Evolutionary conservation across 2,797 vertebrate genomes (phyloP).

Genomic region (Chanos chanos): DNA sequence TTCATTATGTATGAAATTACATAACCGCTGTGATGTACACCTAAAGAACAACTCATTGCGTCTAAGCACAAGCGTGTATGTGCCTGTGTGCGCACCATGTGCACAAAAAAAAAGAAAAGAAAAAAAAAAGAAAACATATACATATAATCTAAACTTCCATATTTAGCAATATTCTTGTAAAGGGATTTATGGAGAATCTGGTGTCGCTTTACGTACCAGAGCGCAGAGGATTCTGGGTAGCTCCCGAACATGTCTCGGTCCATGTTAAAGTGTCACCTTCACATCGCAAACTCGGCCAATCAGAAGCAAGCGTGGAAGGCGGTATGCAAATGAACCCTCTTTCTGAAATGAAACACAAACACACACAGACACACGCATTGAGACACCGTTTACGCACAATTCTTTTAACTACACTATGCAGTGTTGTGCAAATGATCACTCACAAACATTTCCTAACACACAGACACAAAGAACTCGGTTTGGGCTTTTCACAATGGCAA

Average conservation of each 20-base stretch:
- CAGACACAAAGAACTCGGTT: not conserved
- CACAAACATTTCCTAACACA: no score
- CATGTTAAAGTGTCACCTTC: conserved; percentile 38
- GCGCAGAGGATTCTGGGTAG: conserved; percentile 33
- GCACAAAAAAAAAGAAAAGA: conserved; percentile 9
- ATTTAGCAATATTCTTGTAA: no score
- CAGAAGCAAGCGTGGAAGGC: not conserved
- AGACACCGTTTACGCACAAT: no score
- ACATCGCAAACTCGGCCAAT: conserved; percentile 2
- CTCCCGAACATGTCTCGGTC: conserved; percentile 39
- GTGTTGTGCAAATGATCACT: no score
- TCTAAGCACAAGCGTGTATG: no score
- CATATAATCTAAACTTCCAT: no score
- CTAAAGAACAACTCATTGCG: no score
- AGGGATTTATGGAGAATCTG: not conserved
- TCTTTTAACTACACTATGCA: no score
- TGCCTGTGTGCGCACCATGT: no score
- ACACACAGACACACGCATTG: not conserved
- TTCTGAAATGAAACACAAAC: not conserved
- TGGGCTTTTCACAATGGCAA: not conserved
- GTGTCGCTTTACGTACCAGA: conserved; percentile 34
- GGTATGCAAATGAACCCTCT: not conserved
- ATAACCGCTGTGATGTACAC: no score
- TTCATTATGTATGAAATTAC: no score
- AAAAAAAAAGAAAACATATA: conserved; percentile 12